Evolutionary conservation across 2,888 invertebrate species (phyloP).

Genomic region (Troglohyphantes excavatus): DNA sequence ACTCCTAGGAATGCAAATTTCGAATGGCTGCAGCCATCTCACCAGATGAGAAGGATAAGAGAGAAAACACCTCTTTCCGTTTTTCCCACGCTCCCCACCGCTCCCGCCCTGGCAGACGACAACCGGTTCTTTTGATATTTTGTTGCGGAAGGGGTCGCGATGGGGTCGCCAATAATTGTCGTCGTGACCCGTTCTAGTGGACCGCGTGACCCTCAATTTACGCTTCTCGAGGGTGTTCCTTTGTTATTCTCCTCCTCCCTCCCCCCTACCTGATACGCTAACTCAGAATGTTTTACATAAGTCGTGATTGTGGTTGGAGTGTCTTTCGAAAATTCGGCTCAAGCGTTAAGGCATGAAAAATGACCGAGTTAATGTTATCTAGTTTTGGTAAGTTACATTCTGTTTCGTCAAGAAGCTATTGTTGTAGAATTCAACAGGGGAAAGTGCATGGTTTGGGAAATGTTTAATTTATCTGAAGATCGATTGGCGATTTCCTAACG

Average conservation of each 20-base stretch:
- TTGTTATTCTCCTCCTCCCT: not conserved
- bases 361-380: not conserved
- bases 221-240: conserved; percentile 54
- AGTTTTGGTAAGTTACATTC: not conserved
- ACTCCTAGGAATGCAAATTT: conserved; percentile 58
- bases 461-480: not conserved
- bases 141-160: conserved; percentile 67
- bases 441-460: conserved; percentile 5
- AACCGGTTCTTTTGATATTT: conserved; percentile 42
- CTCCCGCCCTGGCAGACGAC: conserved; percentile 52
- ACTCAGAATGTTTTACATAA: not conserved
- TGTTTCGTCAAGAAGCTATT: not conserved
- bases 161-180: conserved; percentile 78
- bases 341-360: not conserved
- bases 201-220: conserved; percentile 73
- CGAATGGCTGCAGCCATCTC: conserved; percentile 63
- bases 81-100: conserved; percentile 69
- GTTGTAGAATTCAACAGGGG: not conserved
- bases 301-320: not conserved
- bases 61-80: conserved; percentile 12
- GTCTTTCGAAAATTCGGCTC: not conserved
- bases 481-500: not conserved
- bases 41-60: conserved; percentile 49
- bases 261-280: not conserved
- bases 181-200: conserved; percentile 74